Base-by-base conservation (phyloP, 2,888 invertebrate genomes). In the Apodemia hepburni region DNA sequence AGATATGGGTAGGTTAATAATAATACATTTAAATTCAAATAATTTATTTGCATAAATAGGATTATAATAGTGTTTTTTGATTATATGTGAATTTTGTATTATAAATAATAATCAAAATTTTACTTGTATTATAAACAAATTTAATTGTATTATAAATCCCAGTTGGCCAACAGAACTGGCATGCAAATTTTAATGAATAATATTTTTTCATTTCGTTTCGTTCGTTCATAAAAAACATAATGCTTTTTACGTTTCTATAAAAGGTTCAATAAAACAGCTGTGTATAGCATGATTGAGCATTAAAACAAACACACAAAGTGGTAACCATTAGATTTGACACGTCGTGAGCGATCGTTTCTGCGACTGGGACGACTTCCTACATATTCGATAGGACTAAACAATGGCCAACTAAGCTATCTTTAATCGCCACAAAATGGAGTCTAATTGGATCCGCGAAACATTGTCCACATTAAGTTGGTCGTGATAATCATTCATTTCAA, bases 391-490 rank as follows among this genome's bases (percentile, higher is more conserved):
- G 78, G 72, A 82, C 84, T 74, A 84, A 85, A 91, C 90, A 91
- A 91, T 91, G 81, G 83, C 72, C 72, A 74, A 74, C 76, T 72
- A 70, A 75, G 76, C 78, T 90, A 90, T 91, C 90, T 90, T 77
- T 78, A 81, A 90, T 90, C 90, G 78, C 78, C 76, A 83, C 81
- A 82, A 86, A 85, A 87, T 80, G 77, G 77, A 80, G 79, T 85
- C 84, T 90, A 91, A 91, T 91, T 91, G 89, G 90, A 82, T 79
- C 82, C 82, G 85, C 87, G 70, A 87, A 83, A 81, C 80, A 68
- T 67, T 66, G 74, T 71, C 69, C 68, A 66, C 66, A 66, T 66
- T 69, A 67, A 68, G 75, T 77, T 76, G 74, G 73, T 71, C 74
- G 72, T 76, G 68, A 69, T 72, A 73, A 77, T 73, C 73, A 71